Percentiles rank a stretch among this genome's conserved stretches.
Evolutionary conservation across 2,888 invertebrate species (phyloP).

Genomic region (Diaprepes abbreviatus): DNA sequence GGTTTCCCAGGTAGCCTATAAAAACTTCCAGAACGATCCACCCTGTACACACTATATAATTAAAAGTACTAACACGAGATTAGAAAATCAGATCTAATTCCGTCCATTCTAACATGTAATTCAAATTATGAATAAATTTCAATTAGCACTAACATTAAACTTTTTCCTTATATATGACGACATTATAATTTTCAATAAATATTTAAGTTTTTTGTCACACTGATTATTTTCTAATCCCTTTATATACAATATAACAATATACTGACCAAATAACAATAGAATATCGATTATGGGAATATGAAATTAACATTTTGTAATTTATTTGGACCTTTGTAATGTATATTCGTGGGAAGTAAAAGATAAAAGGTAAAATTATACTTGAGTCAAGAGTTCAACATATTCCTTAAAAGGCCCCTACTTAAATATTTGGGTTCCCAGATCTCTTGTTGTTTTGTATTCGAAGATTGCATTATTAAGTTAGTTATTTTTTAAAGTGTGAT

Average conservation of each 20-base stretch:
- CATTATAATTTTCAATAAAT: constrained; percentile 23
- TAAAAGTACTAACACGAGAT: too few relatives aligned
- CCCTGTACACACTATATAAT: too few relatives aligned
- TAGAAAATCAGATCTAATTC: too few relatives aligned
- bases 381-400: constrained; percentile 11
- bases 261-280: constrained; percentile 9
- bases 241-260: constrained; percentile 8
- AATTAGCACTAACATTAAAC: too few relatives aligned
- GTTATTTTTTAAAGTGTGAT: too few relatives aligned
- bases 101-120: not conserved
- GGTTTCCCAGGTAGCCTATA: too few relatives aligned
- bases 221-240: constrained; percentile 31
- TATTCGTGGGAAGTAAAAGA: constrained; percentile 18
- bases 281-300: constrained; percentile 5
- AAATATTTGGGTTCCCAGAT: not conserved
- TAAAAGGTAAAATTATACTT: constrained; percentile 4
- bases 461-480: too few relatives aligned
- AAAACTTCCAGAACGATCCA: too few relatives aligned
- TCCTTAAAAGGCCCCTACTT: not conserved
- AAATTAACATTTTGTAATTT: constrained; percentile 28
- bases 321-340: constrained; percentile 22
- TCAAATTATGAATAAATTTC: not conserved
- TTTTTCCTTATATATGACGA: too few relatives aligned
- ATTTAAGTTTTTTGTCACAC: constrained; percentile 32
- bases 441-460: not conserved